Conservation (phyloP, 2,113 vertebrate genomes). For the Alouatta palliata region DNA sequence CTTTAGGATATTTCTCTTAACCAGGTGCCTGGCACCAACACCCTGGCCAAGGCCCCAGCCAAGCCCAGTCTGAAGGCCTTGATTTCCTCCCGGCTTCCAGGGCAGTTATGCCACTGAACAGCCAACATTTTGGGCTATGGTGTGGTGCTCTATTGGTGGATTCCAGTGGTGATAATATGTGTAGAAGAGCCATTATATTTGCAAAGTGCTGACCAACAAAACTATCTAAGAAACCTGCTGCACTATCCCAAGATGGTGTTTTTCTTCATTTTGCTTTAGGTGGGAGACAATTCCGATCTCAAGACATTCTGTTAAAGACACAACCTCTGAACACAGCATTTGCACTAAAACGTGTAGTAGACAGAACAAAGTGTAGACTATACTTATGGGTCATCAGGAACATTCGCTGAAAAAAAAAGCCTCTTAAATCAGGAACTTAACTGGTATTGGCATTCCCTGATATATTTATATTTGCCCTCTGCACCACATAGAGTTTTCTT, state of each 20-base stretch:
- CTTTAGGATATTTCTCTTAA: slow-evolving; percentile 72
- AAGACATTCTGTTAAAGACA: slow-evolving; percentile 23
- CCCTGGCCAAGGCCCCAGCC: slow-evolving; percentile 36
- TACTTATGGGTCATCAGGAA: slow-evolving; percentile 49
- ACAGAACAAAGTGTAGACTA: slow-evolving; percentile 43
- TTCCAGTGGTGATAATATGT: background rate
- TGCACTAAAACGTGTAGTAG: background rate
- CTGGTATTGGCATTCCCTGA: slow-evolving; percentile 39
- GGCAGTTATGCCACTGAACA: background rate
- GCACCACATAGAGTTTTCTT: slow-evolving; percentile 29
- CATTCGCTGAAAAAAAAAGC: background rate
- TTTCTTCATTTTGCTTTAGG: slow-evolving; percentile 11
- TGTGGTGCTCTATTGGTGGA: background rate
- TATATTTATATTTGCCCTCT: slow-evolving; percentile 20
- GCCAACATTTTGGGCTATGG: background rate
- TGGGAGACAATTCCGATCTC: slow-evolving; percentile 3
- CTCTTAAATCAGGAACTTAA: slow-evolving; percentile 19
- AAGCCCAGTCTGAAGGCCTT: slow-evolving; percentile 55
- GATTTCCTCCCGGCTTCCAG: slow-evolving; percentile 2
- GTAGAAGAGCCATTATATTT: background rate
- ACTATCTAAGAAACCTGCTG: background rate
- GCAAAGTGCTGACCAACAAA: background rate
- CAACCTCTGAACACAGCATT: background rate
- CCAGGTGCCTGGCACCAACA: slow-evolving; percentile 68
- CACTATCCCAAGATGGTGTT: background rate